phyloP scores from a whole-genome alignment of 2,797 vertebrate species.

The Gobio occitaniae region DNA sequence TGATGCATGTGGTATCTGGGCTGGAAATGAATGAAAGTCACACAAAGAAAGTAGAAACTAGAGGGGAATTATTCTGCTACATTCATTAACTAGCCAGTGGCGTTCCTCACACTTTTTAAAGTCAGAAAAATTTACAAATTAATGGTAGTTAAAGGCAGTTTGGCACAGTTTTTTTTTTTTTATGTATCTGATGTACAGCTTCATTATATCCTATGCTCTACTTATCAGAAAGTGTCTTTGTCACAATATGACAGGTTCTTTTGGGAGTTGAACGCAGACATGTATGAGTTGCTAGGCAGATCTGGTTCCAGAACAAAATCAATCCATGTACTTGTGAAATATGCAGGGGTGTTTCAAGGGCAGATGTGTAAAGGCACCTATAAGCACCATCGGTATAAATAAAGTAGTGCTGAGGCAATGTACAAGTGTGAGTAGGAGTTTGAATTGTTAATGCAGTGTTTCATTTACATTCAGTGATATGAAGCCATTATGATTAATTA shows the following conservation, averaged over 20 bases:
- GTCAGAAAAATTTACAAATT: neutral
- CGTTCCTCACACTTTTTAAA: neutral
- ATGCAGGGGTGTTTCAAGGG: conserved; percentile 13
- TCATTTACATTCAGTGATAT: neutral
- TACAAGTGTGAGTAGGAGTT: neutral
- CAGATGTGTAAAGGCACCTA: neutral
- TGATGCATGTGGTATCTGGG: conserved; percentile 30
- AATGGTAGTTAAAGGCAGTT: neutral
- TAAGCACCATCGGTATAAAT: neutral
- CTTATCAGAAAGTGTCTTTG: too few species aligned
- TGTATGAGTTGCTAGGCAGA: neutral
- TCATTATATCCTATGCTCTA: neutral
- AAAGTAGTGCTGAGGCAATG: neutral
- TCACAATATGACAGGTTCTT: too few species aligned
- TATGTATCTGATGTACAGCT: neutral
- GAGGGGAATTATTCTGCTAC: neutral
- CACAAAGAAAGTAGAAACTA: neutral
- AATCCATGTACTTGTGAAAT: neutral
- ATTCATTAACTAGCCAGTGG: neutral
- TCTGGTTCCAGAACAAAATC: neutral
- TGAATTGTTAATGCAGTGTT: neutral
- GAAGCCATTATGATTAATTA: neutral
- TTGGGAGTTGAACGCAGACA: too few species aligned
- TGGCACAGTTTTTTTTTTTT: neutral
- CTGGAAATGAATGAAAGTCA: conserved; percentile 34